phyloP scores from a whole-genome alignment of 2,113 vertebrate genomes.

The Dromiciops gliroides region DNA sequence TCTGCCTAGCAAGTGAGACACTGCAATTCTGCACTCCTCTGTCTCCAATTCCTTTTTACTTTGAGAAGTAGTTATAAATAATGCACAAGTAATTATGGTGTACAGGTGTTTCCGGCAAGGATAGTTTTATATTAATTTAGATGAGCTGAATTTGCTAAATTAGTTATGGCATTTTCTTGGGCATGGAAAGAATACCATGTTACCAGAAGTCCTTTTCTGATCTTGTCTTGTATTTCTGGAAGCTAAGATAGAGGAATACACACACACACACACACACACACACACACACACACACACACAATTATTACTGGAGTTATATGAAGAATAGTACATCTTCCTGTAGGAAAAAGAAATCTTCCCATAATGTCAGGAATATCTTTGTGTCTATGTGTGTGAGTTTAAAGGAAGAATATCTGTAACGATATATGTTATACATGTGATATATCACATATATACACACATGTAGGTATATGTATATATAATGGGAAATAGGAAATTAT shows the following conservation, averaged over 20 bases:
- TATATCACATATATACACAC: too few relatives aligned
- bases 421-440: too few relatives aligned
- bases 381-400: too few relatives aligned
- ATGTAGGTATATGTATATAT: too few relatives aligned
- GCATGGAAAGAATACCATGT: slow-evolving; percentile 17
- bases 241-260: slow-evolving; percentile 19
- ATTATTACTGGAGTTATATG: too few relatives aligned
- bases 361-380: too few relatives aligned
- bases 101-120: slow-evolving; percentile 26
- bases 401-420: too few relatives aligned
- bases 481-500: too few relatives aligned
- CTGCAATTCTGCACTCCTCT: neutral
- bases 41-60: slow-evolving; percentile 20
- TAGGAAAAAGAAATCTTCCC: too few relatives aligned
- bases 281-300: too few relatives aligned
- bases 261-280: too few relatives aligned
- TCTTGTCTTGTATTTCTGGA: slow-evolving; percentile 24
- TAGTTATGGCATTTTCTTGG: slow-evolving; percentile 35
- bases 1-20: neutral
- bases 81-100: slow-evolving; percentile 35
- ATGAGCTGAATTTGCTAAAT: slow-evolving; percentile 29
- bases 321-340: too few relatives aligned
- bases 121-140: slow-evolving; percentile 44
- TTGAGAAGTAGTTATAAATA: slow-evolving; percentile 36
- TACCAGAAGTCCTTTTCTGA: slow-evolving; percentile 24